Percentiles rank a stretch among this genome's conserved stretches.
These are phyloP conservation scores for Pseudomyrmex gracilis DNA, from an alignment of 1,140 invertebrate genomes.

Conservation along the genomic window DNA sequence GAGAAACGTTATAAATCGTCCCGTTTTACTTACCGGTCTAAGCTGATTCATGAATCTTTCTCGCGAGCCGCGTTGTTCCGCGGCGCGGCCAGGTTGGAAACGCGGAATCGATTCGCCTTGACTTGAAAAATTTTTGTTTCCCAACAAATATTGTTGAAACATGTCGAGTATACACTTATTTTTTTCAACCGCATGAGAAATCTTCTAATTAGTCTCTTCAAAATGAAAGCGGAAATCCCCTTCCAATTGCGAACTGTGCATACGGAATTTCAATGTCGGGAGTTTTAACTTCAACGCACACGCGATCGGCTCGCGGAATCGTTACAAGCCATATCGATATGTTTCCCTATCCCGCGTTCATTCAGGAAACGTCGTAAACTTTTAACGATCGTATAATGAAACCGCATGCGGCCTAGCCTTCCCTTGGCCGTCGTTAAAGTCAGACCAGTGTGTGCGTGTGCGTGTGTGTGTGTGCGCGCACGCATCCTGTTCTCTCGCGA, in stretches of 20 bases:
- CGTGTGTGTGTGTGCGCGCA: constrained; percentile 19
- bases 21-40: constrained; percentile 39
- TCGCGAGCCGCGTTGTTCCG: not conserved
- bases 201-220: no score
- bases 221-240: no score
- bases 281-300: no score
- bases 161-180: no score
- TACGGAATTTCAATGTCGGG: no score
- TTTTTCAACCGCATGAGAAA: no score
- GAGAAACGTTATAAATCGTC: constrained; percentile 37
- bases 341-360: constrained; percentile 21
- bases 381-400: constrained; percentile 69
- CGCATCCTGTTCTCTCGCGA: constrained; percentile 22
- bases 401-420: constrained; percentile 28
- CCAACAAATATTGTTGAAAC: no score
- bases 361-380: constrained; percentile 64
- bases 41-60: constrained; percentile 26
- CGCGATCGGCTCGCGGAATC: constrained; percentile 25
- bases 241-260: no score
- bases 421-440: constrained; percentile 45
- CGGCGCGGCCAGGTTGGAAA: not conserved
- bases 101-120: not conserved
- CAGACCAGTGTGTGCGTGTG: constrained; percentile 38
- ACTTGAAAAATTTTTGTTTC: no score
- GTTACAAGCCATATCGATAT: constrained; percentile 44